Conservation (phyloP, 2,113 vertebrate genomes). For the Capreolus pygargus region DNA sequence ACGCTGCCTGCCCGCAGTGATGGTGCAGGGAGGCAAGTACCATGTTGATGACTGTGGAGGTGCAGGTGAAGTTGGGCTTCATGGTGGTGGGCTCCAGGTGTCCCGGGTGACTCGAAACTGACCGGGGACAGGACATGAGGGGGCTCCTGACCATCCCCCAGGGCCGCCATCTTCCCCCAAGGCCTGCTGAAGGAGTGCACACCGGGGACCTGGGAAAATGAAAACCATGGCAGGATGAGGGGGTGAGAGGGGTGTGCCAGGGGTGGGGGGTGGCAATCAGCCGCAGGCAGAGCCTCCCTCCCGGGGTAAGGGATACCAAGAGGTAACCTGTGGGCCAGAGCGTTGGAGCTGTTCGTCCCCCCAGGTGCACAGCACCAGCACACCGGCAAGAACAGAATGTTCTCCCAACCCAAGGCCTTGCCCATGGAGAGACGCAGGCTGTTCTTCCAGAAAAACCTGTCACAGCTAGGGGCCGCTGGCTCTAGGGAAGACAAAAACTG, state of each 20-base stretch:
- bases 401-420: neutral
- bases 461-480: neutral
- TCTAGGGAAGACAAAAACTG: neutral
- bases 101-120: neutral
- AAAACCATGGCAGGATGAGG: neutral
- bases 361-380: accelerated
- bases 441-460: neutral
- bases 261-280: accelerated
- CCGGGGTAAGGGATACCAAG: accelerated
- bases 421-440: neutral
- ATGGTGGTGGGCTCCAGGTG: slow-evolving; percentile 1
- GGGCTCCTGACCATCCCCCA: neutral
- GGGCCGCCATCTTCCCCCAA: slow-evolving; percentile 44
- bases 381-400: neutral
- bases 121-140: neutral
- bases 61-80: neutral
- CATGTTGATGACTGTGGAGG: neutral
- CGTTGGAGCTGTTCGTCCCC: neutral
- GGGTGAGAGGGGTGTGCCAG: neutral
- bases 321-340: accelerated
- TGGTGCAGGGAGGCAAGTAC: slow-evolving; percentile 6
- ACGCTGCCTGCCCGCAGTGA: neutral
- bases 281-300: neutral
- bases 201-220: slow-evolving; percentile 47
- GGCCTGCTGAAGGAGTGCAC: neutral